Evolutionary conservation across 2,797 vertebrate genomes (phyloP).

Genomic region (Xiphophorus birchmanni): DNA sequence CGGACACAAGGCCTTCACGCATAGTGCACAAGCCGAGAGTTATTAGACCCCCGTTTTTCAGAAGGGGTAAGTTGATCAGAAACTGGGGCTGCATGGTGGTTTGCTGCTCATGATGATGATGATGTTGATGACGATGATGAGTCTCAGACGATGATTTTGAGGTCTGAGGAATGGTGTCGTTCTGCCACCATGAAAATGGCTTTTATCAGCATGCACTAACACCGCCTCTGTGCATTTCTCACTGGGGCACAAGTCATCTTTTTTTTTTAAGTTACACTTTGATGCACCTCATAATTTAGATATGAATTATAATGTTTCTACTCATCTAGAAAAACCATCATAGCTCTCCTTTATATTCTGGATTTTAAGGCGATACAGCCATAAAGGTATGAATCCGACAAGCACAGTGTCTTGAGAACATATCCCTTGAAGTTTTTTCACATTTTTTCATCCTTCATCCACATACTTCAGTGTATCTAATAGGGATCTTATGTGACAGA

Average conservation of each 20-base stretch:
- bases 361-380: background rate
- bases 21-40: constrained; percentile 75
- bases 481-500: background rate
- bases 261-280: constrained; percentile 37
- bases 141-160: constrained; percentile 56
- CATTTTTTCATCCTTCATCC: background rate
- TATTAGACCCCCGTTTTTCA: constrained; percentile 81
- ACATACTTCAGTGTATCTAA: background rate
- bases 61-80: constrained; percentile 78
- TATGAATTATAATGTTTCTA: constrained; percentile 58
- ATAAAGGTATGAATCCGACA: constrained; percentile 5
- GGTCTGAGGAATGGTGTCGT: constrained; percentile 65
- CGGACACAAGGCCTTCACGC: constrained; percentile 73
- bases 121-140: constrained; percentile 49
- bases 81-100: constrained; percentile 75
- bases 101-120: constrained; percentile 70
- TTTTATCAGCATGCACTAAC: constrained; percentile 71
- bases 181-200: constrained; percentile 58
- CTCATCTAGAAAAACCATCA: constrained; percentile 48
- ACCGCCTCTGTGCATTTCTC: constrained; percentile 59
- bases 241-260: constrained; percentile 59
- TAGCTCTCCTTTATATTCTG: constrained; percentile 8
- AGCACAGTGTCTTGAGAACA: background rate
- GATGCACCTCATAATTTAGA: constrained; percentile 60
- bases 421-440: background rate